Evolutionary conservation across 2,888 invertebrate species (phyloP), one percentile per base, ranked within the genome.

Genomic region (Branchellion lobata): DNA sequence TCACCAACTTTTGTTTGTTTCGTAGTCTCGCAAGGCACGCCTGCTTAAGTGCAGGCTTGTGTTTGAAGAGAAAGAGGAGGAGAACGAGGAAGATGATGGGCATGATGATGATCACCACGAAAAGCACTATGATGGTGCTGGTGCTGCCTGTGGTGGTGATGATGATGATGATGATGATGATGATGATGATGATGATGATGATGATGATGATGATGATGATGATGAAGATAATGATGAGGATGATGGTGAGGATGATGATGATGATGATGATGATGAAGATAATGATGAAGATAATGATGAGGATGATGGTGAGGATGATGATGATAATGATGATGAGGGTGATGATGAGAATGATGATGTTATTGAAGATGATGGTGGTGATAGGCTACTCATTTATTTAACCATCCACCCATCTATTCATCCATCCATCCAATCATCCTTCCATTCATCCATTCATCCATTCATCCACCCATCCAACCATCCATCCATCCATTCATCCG

Each of bases 101-200:
- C 83, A 95, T 91, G 33, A 93, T 92, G 84, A 96, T 90, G 91
- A 95, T 94, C 84, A 95, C 91, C 84, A 95, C 91, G 83, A 96
- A 91, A 87, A 93, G 93, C 89, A 96, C 90, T 47, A 47, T 31
- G 27, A 69, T 29, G 27, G 69, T 36, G 24, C 65, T 77, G 34
- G 33, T 61, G n/a, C 33, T 34, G 24, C 29, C 71, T 71, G 31
- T 71, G 33, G 36, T 3, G 21, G 8, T 71, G 71, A 21, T 31
- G 21, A 65, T 65, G 65, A 65, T 29, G 40, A 40, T 40, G 40
- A 27, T 65, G 65, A 65, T 21, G 65, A 65, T 24, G 65, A 65
- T 24, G 27, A 21, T 65, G 24, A 65, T 27, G 18, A 11, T 27
- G 24, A 24, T 27, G 3, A 0, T 72, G 34, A 14, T 33, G 24